Conservation (phyloP, 2,888 invertebrate genomes). For the Mesorhabditis belari region DNA sequence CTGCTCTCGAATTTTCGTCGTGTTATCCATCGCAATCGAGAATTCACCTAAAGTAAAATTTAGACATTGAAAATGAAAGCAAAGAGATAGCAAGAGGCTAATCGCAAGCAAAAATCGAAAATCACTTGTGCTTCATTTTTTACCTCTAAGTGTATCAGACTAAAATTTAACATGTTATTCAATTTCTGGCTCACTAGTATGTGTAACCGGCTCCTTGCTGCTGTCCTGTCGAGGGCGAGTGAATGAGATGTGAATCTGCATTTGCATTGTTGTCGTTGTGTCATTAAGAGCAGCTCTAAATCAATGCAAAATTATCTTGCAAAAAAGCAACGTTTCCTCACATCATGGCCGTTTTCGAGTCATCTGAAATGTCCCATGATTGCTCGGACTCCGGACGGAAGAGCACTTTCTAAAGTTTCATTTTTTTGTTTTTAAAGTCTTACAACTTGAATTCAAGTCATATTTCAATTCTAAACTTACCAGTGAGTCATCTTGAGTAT, state of each 20-base stretch:
- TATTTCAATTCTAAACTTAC: constrained; percentile 10
- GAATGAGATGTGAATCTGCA: constrained; percentile 32
- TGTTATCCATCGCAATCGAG: not conserved
- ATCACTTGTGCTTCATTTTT: too few species aligned
- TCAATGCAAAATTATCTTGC: not conserved
- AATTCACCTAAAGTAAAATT: not conserved
- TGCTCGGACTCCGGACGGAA: constrained; percentile 48
- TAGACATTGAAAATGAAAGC: not conserved
- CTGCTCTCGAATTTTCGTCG: not conserved
- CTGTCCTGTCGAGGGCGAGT: constrained; percentile 14
- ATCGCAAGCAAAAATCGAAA: too few species aligned
- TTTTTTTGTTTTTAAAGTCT: too few species aligned
- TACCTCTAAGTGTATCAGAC: too few species aligned
- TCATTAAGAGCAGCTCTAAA: not conserved
- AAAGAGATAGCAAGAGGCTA: too few species aligned
- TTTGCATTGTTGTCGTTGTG: constrained; percentile 3
- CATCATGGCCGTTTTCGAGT: constrained; percentile 53
- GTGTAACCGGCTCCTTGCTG: not conserved
- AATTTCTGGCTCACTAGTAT: not conserved
- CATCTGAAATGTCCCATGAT: constrained; percentile 76
- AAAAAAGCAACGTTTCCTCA: constrained; percentile 11
- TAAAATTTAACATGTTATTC: too few species aligned
- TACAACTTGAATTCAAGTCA: too few species aligned
- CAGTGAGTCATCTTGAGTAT: constrained; percentile 50
- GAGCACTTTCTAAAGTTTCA: too few species aligned